Conservation (phyloP, 1,140 invertebrate species). For the Drosophila hydei region DNA sequence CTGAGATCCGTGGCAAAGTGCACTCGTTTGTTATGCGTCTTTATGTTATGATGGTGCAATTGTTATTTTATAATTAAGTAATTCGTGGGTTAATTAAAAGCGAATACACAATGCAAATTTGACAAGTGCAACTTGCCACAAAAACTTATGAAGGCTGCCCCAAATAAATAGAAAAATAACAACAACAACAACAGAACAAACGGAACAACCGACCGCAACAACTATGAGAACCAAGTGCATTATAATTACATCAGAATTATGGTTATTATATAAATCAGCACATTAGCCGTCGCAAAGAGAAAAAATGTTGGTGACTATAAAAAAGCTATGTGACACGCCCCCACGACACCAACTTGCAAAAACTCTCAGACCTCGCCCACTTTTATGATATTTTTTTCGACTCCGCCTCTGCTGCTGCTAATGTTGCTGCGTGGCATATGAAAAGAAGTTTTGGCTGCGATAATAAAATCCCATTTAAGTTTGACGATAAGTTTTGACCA, state of each 20-base stretch:
- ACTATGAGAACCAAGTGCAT: slow-evolving; percentile 64
- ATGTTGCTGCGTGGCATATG: slow-evolving; percentile 33
- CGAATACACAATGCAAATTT: slow-evolving; percentile 48
- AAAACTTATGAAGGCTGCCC: slow-evolving; percentile 66
- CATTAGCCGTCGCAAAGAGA: slow-evolving; percentile 58
- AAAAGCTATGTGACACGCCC: slow-evolving; percentile 57
- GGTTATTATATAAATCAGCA: slow-evolving; percentile 69
- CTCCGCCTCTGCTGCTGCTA: neutral
- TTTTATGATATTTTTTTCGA: slow-evolving; percentile 25
- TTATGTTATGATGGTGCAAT: slow-evolving; percentile 24
- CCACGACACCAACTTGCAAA: slow-evolving; percentile 32
- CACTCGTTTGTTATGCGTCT: slow-evolving; percentile 55
- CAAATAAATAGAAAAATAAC: slow-evolving; percentile 36
- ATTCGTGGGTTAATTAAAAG: slow-evolving; percentile 68
- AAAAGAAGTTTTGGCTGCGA: slow-evolving; percentile 65
- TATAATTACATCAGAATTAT: slow-evolving; percentile 68
- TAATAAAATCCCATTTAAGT: slow-evolving; percentile 80
- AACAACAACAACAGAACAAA: neutral
- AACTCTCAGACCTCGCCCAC: slow-evolving; percentile 53
- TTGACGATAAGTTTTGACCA: slow-evolving; percentile 79
- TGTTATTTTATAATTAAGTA: slow-evolving; percentile 63
- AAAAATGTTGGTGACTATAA: slow-evolving; percentile 21
- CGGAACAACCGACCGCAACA: slow-evolving; percentile 19
- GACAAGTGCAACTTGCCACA: slow-evolving; percentile 47
- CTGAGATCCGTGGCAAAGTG: slow-evolving; percentile 21